Base-by-base conservation (phyloP, 1,140 invertebrate species). In the Agrilus planipennis region DNA sequence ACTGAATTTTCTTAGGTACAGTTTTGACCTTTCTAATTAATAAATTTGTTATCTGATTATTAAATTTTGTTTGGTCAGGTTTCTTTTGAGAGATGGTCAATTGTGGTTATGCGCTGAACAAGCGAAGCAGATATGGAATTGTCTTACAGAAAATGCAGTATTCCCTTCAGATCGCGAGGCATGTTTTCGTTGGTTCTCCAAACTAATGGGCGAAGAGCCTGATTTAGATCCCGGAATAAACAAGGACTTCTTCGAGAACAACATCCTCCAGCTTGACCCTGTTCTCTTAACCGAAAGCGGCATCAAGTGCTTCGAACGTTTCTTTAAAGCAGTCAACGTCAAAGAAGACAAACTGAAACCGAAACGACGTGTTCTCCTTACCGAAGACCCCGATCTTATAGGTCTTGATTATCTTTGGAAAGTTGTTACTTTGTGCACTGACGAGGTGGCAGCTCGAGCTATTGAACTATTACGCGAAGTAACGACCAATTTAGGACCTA, bases 101-200 rank as follows among this genome's bases (percentile, higher is more conserved):
- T 62, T 97, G 18, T 96, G 90, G 89, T 69, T 97, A 34, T 95
- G 91, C 66, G 86, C 89, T 16, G 86, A 91, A 58, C 92, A 96
- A 71, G 92, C 92, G 2, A 89, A 91, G 62, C 87, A 93, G 71
- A 94, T 98, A 49, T 98, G 94, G 94, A 79, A 89, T 50, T 94
- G 89, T 63, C 69, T 98, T 31, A 90, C 91, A 10, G 90, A 95
- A 61, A 84, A 82, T 56, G 89, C 90, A 5, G 89, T 92, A 1
- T 94, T 92, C 62, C 67, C 81, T 2, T 80, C 81, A 2, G 94
- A 98, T 65, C 73, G 92, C 28, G 93, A 98, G 64, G 86, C 90
- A 3, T 97, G 93, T 67, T 98, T 97, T 66, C 89, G 91, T 54
- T 97, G 93, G 93, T 97, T 97, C 67, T 90, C 90, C n/a, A 92